phyloP scores from a whole-genome alignment of 1,140 invertebrate genomes.

The Idris sp. region DNA sequence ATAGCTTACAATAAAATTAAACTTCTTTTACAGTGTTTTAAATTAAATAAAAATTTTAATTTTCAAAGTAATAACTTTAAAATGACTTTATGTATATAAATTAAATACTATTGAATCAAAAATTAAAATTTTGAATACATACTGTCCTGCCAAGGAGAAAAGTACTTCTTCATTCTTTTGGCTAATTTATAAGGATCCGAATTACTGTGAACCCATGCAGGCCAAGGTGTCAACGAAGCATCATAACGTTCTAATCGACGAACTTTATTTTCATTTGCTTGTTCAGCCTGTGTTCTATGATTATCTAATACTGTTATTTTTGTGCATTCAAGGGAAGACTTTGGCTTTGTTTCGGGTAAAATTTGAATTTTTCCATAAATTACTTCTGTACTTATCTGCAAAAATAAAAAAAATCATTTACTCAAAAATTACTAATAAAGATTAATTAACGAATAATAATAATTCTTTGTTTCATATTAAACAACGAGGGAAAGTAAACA shows the following conservation, averaged over 20 bases:
- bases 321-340: conserved; percentile 29
- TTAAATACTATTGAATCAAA: too few relatives aligned
- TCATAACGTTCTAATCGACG: conserved; percentile 36
- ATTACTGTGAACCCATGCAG: conserved; percentile 48
- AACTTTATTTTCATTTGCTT: conserved; percentile 12
- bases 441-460: too few relatives aligned
- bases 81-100: too few relatives aligned
- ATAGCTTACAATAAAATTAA: too few relatives aligned
- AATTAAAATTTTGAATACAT: too few relatives aligned
- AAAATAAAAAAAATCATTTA: too few relatives aligned
- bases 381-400: conserved; percentile 11
- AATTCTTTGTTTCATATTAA: too few relatives aligned
- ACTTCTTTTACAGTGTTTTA: too few relatives aligned
- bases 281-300: conserved; percentile 11
- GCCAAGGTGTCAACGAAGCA: conserved; percentile 48
- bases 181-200: conserved; percentile 39
- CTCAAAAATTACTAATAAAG: too few relatives aligned
- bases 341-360: conserved; percentile 43
- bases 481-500: too few relatives aligned
- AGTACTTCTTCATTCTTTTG: conserved; percentile 32
- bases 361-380: conserved; percentile 45
- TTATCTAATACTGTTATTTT: conserved; percentile 42
- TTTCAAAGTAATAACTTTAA: too few relatives aligned
- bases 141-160: conserved; percentile 50
- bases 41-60: too few relatives aligned